Conservation (phyloP, 2,888 invertebrate genomes). For the Athalia rosae region DNA sequence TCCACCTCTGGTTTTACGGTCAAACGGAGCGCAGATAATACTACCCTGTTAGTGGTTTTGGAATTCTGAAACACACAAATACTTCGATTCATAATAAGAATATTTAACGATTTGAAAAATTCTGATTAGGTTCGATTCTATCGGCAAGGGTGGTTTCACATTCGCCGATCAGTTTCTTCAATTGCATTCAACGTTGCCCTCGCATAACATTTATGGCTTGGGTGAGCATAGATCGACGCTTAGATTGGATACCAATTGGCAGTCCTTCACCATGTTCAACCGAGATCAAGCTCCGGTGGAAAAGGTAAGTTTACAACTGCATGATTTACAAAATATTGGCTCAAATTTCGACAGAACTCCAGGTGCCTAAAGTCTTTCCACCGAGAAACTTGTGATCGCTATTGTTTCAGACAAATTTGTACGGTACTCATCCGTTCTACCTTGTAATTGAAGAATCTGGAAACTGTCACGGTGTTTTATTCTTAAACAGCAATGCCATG, state of each 20-base stretch:
- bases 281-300: slow-evolving; percentile 80
- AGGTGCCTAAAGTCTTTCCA: neutral
- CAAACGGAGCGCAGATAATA: slow-evolving; percentile 72
- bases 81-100: too few species aligned
- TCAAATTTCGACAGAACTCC: neutral
- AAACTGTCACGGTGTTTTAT: slow-evolving; percentile 84
- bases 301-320: slow-evolving; percentile 75
- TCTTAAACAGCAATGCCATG: slow-evolving; percentile 91
- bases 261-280: slow-evolving; percentile 82
- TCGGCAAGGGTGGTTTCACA: slow-evolving; percentile 81
- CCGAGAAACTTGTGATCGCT: neutral
- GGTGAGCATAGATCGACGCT: slow-evolving; percentile 82
- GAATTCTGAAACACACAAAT: too few species aligned
- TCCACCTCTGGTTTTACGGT: slow-evolving; percentile 80
- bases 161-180: slow-evolving; percentile 87
- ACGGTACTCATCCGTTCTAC: slow-evolving; percentile 90
- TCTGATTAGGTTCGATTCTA: slow-evolving; percentile 79
- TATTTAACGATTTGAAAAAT: neutral
- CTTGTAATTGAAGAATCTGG: slow-evolving; percentile 82
- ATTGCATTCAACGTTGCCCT: slow-evolving; percentile 79
- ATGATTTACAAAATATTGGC: neutral
- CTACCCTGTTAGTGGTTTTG: slow-evolving; percentile 56
- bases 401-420: slow-evolving; percentile 79
- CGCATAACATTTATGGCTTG: slow-evolving; percentile 82
- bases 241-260: slow-evolving; percentile 81